A percentile compares a stretch with the other conserved stretches of the same genome.
Conservation (phyloP, 2,113 vertebrate species). For the Laterallus jamaicensis region DNA sequence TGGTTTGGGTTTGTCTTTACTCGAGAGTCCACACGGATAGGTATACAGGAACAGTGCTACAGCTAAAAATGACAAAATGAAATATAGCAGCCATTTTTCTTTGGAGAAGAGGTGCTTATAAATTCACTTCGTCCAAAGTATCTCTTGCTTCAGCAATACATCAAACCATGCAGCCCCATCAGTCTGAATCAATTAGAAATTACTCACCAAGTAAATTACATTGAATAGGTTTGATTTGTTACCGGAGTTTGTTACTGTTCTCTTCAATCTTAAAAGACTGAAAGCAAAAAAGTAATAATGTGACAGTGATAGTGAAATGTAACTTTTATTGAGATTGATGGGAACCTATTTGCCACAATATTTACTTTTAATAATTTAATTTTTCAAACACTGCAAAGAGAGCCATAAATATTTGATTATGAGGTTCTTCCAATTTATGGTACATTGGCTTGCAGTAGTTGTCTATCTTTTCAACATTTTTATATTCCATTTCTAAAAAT, state of each 20-base stretch:
- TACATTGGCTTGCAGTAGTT: conserved; percentile 45
- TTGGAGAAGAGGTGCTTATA: conserved; percentile 75
- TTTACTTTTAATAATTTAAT: conserved; percentile 87
- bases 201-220: conserved; percentile 81
- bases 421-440: conserved; percentile 63
- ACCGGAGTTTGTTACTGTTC: conserved; percentile 67
- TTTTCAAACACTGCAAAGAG: conserved; percentile 74
- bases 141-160: conserved; percentile 73
- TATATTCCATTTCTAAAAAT: conserved; percentile 36
- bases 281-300: conserved; percentile 76
- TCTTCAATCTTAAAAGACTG: conserved; percentile 73
- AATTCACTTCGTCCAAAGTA: conserved; percentile 76
- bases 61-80: conserved; percentile 79
- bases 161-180: conserved; percentile 74
- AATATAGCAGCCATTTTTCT: conserved; percentile 82
- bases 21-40: conserved; percentile 10
- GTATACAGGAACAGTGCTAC: conserved; percentile 65
- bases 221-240: conserved; percentile 77
- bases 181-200: conserved; percentile 86
- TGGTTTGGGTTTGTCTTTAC: not conserved
- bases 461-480: conserved; percentile 10
- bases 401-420: conserved; percentile 80
- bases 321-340: conserved; percentile 82
- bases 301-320: conserved; percentile 76
- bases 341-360: conserved; percentile 80